A percentile compares a stretch with the other conserved stretches of the same genome.
Conservation (phyloP, 2,113 vertebrate genomes). For the Equus przewalskii region DNA sequence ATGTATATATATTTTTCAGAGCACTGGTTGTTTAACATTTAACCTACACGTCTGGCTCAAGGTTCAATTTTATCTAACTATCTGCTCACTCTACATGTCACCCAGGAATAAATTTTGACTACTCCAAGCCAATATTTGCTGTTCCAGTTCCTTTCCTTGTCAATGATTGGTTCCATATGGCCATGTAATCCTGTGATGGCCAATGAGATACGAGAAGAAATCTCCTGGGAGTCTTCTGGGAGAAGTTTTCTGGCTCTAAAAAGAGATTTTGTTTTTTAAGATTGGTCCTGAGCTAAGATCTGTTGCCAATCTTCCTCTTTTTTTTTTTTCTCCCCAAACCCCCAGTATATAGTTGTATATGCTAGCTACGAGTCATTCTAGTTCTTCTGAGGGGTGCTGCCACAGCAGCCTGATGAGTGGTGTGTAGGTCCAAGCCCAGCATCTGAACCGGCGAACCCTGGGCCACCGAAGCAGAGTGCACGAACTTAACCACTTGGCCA, state of each 20-base stretch:
- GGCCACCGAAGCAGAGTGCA: no score
- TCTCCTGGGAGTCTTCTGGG: not conserved
- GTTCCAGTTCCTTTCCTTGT: not conserved
- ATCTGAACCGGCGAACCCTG: no score
- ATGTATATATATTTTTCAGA: not conserved
- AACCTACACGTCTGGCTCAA: not conserved
- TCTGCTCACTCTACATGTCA: not conserved
- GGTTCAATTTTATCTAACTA: not conserved
- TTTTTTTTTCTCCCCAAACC: no score
- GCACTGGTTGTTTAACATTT: not conserved
- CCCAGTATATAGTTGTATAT: no score
- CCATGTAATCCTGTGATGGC: not conserved
- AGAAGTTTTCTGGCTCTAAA: not conserved
- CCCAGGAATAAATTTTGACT: not conserved
- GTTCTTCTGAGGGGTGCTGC: no score
- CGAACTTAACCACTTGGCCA: no score
- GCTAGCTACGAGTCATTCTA: no score
- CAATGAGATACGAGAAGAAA: not conserved
- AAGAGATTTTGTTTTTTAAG: not conserved
- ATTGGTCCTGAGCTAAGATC: no score
- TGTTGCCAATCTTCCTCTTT: no score
- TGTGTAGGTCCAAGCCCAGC: no score
- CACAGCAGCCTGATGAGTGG: no score
- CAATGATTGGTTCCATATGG: not conserved
- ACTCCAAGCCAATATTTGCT: not conserved